Conservation (phyloP, 2,888 invertebrate species). For the Chrysomela aeneicollis region DNA sequence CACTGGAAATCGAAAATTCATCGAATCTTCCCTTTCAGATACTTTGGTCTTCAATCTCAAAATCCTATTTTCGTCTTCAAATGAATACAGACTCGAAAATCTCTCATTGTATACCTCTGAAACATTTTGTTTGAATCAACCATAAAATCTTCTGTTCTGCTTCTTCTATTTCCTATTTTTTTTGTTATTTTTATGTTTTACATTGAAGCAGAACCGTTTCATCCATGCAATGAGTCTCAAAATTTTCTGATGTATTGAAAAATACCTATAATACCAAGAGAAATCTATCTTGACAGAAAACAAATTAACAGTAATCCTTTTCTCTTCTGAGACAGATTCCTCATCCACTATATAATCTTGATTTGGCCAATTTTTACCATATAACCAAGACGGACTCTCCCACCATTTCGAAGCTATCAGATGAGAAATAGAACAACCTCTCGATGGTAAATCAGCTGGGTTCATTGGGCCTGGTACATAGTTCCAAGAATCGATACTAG, state of each 20-base stretch:
- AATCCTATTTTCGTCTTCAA: neutral
- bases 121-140: neutral
- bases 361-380: slow-evolving; percentile 21
- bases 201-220: slow-evolving; percentile 22
- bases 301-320: slow-evolving; percentile 5
- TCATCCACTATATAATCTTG: slow-evolving; percentile 32
- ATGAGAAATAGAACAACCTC: slow-evolving; percentile 46
- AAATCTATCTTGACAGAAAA: slow-evolving; percentile 1
- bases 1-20: slow-evolving; percentile 6
- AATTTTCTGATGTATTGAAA: slow-evolving; percentile 40
- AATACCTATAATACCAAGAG: slow-evolving; percentile 19
- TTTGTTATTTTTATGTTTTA: neutral
- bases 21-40: neutral
- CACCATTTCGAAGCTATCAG: slow-evolving; percentile 49
- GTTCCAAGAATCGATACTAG: slow-evolving; percentile 40
- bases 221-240: slow-evolving; percentile 43
- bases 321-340: slow-evolving; percentile 11
- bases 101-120: neutral
- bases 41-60: neutral
- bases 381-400: slow-evolving; percentile 49
- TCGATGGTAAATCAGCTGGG: slow-evolving; percentile 50
- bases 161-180: neutral
- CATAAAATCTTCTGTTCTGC: slow-evolving; percentile 7
- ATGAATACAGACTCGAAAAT: slow-evolving; percentile 1
- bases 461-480: slow-evolving; percentile 49